Evolutionary conservation across 2,888 invertebrate species (phyloP), one percentile per base, ranked within the genome.

Genomic region (Abrostola triplasia): DNA sequence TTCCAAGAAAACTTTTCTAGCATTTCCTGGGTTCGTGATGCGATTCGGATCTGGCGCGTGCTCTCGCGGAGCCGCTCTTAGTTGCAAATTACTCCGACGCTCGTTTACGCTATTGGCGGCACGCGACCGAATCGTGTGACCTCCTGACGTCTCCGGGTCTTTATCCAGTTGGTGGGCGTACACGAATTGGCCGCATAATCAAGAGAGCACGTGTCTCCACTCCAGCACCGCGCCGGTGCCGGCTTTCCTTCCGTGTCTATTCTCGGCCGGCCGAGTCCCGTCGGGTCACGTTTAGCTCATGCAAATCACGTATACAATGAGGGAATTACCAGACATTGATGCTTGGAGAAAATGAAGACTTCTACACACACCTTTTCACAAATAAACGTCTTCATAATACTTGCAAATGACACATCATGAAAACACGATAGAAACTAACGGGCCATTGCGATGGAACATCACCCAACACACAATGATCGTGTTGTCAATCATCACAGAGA

Each of bases 241-340:
- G 88, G 89, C 92, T 93, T 92, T 93, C 92, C 91, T 94, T 94
- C 94, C 93, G 93, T 88, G 89, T 93, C 90, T 93, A 93, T 93
- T 93, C 89, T 90, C 80, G 87, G 88, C 79, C 68, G 73, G 76
- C 79, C 70, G 77, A 84, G 83, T 87, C 88, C 89, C 86, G 84
- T 70, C 89, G 82, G 91, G 91, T 90, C 91, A 91, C 88, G 89
- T 85, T 84, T 87, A 84, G 82, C 87, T 85, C 85, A 92, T 90
- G 90, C 91, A 89, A 90, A 90, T 89, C 88, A 90, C 88, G 88
- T 89, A 85, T 81, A 89, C 89, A 90, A 89, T 84, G 81, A 87
- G 80, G 80, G 87, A 83, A 92, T 91, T 91, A 89, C 85, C 89
- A 91, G 90, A 87, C 76, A 67, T 79, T 77, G 79, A 72, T 79